Conservation (phyloP, 2,797 vertebrate species). For the Argya squamiceps region DNA sequence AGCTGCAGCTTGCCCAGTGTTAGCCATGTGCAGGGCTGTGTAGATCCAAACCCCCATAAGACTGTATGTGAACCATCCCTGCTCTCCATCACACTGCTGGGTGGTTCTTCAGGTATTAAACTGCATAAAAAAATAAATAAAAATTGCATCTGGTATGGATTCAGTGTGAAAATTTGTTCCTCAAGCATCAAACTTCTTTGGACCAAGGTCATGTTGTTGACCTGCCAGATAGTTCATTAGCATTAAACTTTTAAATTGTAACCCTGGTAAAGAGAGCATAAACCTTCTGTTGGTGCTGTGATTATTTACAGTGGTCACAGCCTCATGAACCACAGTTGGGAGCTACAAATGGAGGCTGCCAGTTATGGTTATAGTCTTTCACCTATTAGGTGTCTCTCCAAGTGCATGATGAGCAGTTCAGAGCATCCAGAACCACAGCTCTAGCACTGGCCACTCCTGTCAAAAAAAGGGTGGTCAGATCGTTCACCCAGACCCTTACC, state of each 20-base stretch:
- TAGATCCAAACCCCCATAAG: neutral
- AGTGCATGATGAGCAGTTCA: neutral
- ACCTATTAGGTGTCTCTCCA: neutral
- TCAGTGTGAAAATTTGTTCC: neutral
- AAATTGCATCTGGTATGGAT: neutral
- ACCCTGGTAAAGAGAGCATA: neutral
- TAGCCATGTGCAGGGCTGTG: neutral
- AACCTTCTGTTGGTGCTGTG: neutral
- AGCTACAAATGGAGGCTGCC: neutral
- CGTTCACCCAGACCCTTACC: too few species aligned
- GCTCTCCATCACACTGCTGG: neutral
- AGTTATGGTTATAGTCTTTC: fast-evolving
- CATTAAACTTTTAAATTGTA: neutral
- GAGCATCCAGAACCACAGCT: neutral
- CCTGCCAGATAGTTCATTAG: neutral
- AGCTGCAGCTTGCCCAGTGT: neutral
- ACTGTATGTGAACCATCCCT: neutral
- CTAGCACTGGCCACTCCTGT: fast-evolving
- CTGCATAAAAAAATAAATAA: neutral
- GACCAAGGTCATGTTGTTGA: neutral
- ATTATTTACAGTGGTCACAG: neutral
- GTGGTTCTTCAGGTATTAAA: neutral
- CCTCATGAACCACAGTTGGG: neutral
- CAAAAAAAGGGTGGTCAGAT: neutral
- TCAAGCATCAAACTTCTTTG: neutral